Conservation (phyloP, 2,113 vertebrate genomes). For the Neotoma lepida region DNA sequence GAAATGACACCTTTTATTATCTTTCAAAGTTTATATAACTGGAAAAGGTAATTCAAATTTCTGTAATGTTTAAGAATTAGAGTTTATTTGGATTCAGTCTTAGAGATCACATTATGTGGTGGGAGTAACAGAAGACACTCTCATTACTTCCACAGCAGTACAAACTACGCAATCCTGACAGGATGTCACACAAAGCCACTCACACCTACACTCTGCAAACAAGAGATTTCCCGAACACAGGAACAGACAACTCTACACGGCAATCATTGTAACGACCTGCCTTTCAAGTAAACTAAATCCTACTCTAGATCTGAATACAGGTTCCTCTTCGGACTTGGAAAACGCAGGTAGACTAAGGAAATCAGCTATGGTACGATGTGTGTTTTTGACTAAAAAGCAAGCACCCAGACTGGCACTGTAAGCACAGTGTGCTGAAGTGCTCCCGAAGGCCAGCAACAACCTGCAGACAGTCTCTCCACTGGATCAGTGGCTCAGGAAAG, state of each 20-base stretch:
- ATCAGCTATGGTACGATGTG: neutral
- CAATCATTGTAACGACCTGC: neutral
- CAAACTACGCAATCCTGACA: slow-evolving; percentile 38
- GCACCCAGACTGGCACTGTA: neutral
- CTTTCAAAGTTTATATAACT: neutral
- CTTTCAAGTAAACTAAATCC: neutral
- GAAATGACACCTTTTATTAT: neutral
- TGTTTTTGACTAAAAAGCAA: slow-evolving; percentile 32
- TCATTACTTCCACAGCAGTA: slow-evolving; percentile 59
- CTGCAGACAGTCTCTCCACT: neutral
- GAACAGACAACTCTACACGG: slow-evolving; percentile 6
- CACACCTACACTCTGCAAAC: neutral
- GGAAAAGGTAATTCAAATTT: slow-evolving; percentile 43
- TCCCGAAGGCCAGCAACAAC: neutral
- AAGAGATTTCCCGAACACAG: neutral
- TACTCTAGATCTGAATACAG: neutral
- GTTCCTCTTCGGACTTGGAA: slow-evolving; percentile 17
- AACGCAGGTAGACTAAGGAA: neutral
- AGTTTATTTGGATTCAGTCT: slow-evolving; percentile 30
- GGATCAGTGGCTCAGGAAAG: neutral
- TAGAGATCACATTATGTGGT: slow-evolving; percentile 48
- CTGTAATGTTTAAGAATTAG: slow-evolving; percentile 47
- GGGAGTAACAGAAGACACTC: slow-evolving; percentile 54
- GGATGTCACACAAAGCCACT: slow-evolving; percentile 20
- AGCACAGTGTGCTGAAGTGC: neutral